Conservation (phyloP, 2,888 invertebrate genomes). For the Drepanosiphum platanoidis region DNA sequence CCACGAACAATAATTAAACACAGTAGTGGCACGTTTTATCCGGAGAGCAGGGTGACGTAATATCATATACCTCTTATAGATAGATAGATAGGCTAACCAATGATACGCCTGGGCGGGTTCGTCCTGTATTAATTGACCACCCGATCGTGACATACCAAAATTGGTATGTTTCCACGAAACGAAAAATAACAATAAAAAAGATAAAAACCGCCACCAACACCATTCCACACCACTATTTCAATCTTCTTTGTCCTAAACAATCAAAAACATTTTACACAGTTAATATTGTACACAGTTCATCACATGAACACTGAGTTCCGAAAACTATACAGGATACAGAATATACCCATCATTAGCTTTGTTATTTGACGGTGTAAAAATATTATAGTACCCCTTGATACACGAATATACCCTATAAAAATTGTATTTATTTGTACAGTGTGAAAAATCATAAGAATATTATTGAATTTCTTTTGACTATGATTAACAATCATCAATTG, state of each 20-base stretch:
- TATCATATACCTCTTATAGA: background rate
- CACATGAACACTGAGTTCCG: background rate
- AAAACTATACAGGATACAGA: background rate
- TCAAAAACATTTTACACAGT: background rate
- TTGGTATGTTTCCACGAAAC: background rate
- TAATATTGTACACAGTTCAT: background rate
- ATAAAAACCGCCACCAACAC: background rate
- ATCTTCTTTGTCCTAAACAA: background rate
- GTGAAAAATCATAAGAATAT: background rate
- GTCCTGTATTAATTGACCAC: conserved; percentile 51
- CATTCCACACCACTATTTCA: background rate
- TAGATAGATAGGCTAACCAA: conserved; percentile 24
- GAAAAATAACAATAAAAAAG: background rate
- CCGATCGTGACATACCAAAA: conserved; percentile 50
- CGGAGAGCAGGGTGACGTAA: conserved; percentile 25
- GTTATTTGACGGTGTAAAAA: background rate
- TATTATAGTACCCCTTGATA: too few relatives aligned
- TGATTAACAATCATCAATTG: background rate
- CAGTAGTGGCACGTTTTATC: background rate
- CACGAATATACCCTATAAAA: too few relatives aligned
- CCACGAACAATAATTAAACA: conserved; percentile 32
- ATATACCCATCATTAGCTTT: background rate
- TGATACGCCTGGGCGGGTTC: conserved; percentile 40
- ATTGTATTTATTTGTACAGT: background rate
- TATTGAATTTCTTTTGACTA: background rate